Evolutionary conservation across 2,797 vertebrate genomes (phyloP).

Genomic region (Scyliorhinus canicula): DNA sequence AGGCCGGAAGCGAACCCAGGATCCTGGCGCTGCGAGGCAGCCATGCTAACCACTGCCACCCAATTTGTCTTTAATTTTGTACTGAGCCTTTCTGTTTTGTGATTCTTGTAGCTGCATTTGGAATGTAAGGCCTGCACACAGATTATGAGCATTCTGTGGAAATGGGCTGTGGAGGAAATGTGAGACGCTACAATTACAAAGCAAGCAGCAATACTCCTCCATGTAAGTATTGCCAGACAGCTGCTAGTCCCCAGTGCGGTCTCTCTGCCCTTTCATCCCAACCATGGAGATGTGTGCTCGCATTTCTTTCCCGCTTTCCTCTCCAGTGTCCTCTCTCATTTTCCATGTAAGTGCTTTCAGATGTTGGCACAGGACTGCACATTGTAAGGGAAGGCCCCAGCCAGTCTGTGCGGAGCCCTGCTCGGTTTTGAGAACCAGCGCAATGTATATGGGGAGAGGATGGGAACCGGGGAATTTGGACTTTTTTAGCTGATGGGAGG

Average conservation of each 20-base stretch:
- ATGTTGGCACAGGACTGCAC: neutral
- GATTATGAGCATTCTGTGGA: neutral
- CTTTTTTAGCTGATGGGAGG: neutral
- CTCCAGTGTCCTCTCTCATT: neutral
- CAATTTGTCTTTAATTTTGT: neutral
- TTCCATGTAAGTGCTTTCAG: slow-evolving; percentile 30
- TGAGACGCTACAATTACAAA: neutral
- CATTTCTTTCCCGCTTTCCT: neutral
- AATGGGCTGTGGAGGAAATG: neutral
- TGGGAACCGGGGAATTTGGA: neutral
- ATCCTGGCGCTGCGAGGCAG: too few relatives aligned
- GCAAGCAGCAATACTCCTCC: neutral
- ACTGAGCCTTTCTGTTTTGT: neutral
- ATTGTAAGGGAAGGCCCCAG: neutral
- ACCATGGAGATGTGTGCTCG: neutral
- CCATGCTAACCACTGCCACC: too few relatives aligned
- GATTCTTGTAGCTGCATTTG: neutral
- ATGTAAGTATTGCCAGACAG: neutral
- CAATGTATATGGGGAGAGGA: neutral
- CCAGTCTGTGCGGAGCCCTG: neutral
- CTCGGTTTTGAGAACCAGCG: too few relatives aligned
- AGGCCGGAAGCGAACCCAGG: too few relatives aligned
- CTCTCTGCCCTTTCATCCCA: neutral
- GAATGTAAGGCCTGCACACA: neutral
- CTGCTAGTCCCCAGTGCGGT: neutral